Evolutionary conservation across 2,113 vertebrate genomes (phyloP), one percentile per base, ranked within the genome.

Genomic region (Petroica traversi): DNA sequence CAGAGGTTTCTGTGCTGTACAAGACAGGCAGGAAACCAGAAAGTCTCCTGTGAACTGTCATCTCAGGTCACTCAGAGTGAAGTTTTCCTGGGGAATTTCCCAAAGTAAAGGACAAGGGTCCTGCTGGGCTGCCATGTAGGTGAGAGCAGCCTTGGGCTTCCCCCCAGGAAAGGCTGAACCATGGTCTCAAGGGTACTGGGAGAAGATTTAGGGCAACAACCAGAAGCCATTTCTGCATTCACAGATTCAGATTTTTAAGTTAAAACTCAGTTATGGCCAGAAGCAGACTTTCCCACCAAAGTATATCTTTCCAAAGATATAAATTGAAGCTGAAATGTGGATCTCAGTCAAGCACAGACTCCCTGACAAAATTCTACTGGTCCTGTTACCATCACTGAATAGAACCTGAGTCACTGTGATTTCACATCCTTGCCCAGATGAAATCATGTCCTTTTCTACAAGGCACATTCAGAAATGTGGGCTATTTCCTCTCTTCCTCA

Each of bases 321-420:
- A 12, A 64, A 64, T 38, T 80, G 57, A 45, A 62, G 36, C 5
- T 51, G 41, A 58, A 83, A 54, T 1, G 15, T 46, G 67, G n/a
- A n/a, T 58, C 46, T 72, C 36, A 26, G 62, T 38, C 43, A 92
- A 76, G 67, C 19, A 1, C 69, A 8, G 29, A 5, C 51, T 74
- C 64, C 57, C 73, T 82, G 69, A 64, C 87, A 85, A 55, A 34
- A 8, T 68, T 68, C 43, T 19, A 29, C 54, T 76, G 29, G 33
- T 61, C 33, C 66, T 19, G 3, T 64, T 69, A 14, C 31, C 4
- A 10, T 46, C 74, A 26, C 57, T 38, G 69, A 78, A 4, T 1
- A 59, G 77, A 12, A 52, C 23, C 9, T 0, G 0, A 58, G 69
- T 54, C 69, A 25, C 54, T 52, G 61, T 0, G 2, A n/a, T 45